These are phyloP conservation scores for Pempheris klunzingeri DNA, from an alignment of 2,797 vertebrate species.

Conservation along the genomic window DNA sequence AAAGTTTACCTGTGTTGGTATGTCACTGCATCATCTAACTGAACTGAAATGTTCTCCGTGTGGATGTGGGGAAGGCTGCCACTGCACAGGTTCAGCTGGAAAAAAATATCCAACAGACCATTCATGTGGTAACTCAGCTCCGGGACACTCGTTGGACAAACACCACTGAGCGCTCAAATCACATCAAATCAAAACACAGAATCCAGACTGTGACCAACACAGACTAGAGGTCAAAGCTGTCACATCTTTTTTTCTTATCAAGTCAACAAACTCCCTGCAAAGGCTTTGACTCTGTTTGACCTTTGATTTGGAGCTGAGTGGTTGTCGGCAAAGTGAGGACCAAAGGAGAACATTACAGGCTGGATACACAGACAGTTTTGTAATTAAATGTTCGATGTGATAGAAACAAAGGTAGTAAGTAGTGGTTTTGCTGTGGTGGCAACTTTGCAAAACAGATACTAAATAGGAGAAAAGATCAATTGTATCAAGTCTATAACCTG, in stretches of 20 bases:
- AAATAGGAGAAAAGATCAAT: slow-evolving; percentile 50
- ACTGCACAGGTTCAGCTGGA: background rate
- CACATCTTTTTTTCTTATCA: slow-evolving; percentile 47
- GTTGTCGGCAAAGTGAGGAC: slow-evolving; percentile 1
- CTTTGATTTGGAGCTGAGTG: slow-evolving; percentile 24
- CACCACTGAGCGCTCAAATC: slow-evolving; percentile 30
- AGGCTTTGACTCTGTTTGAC: slow-evolving; percentile 36
- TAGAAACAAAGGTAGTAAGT: slow-evolving; percentile 49
- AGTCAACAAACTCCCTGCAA: slow-evolving; percentile 35
- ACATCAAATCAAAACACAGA: slow-evolving; percentile 52
- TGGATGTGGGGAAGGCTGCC: slow-evolving; percentile 10
- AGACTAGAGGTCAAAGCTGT: slow-evolving; percentile 62
- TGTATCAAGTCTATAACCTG: slow-evolving; percentile 64
- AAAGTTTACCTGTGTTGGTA: slow-evolving; percentile 41
- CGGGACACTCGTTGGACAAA: slow-evolving; percentile 41
- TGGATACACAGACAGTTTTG: slow-evolving; percentile 5
- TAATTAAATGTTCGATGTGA: slow-evolving; percentile 67
- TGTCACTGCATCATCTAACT: slow-evolving; percentile 34
- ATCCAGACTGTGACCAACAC: slow-evolving; percentile 50
- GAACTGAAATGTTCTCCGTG: slow-evolving; percentile 5
- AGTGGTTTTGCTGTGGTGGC: slow-evolving; percentile 38
- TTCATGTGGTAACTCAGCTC: slow-evolving; percentile 34
- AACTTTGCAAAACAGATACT: slow-evolving; percentile 46
- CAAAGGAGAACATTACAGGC: background rate
- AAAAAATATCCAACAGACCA: slow-evolving; percentile 5